phyloP scores from a whole-genome alignment of 2,113 vertebrate species.

The Galemys pyrenaicus region DNA sequence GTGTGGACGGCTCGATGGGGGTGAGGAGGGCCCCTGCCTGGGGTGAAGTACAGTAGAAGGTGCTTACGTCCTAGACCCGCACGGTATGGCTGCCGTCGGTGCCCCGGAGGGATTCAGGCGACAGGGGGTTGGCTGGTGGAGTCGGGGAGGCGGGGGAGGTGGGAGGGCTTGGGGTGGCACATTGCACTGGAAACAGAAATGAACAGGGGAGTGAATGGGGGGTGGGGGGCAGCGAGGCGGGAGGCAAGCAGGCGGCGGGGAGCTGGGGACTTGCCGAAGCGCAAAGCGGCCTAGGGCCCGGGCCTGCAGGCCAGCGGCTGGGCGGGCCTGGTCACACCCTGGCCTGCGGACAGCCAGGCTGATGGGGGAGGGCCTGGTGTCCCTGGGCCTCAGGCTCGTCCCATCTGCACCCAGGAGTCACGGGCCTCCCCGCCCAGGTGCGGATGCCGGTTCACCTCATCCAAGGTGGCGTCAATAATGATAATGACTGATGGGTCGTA shows the following conservation, averaged over 20 bases:
- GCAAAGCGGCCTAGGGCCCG: background rate
- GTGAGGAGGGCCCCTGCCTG: background rate
- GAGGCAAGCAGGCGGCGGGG: slow-evolving; percentile 50
- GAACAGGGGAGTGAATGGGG: slow-evolving; percentile 81
- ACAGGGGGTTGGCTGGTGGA: slow-evolving; percentile 89
- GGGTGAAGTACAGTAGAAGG: slow-evolving; percentile 78
- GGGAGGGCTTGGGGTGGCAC: slow-evolving; percentile 90
- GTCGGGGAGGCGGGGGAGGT: slow-evolving; percentile 92
- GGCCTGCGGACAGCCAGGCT: background rate
- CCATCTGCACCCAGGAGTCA: background rate
- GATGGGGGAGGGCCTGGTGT: background rate
- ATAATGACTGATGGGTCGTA: background rate
- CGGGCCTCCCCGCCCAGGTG: background rate
- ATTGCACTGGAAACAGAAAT: slow-evolving; percentile 92
- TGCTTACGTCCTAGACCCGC: slow-evolving; percentile 98
- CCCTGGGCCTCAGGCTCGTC: background rate
- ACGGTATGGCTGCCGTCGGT: slow-evolving; percentile 92
- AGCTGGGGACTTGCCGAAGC: background rate
- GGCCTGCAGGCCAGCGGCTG: background rate
- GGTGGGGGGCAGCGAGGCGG: background rate
- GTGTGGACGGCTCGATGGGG: background rate
- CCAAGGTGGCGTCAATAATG: rapidly evolving
- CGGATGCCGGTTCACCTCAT: rapidly evolving
- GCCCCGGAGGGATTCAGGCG: slow-evolving; percentile 87
- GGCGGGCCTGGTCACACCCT: background rate